Evolutionary conservation across 1,140 invertebrate genomes (phyloP).

Genomic region (Bilobella aurantiaca): DNA sequence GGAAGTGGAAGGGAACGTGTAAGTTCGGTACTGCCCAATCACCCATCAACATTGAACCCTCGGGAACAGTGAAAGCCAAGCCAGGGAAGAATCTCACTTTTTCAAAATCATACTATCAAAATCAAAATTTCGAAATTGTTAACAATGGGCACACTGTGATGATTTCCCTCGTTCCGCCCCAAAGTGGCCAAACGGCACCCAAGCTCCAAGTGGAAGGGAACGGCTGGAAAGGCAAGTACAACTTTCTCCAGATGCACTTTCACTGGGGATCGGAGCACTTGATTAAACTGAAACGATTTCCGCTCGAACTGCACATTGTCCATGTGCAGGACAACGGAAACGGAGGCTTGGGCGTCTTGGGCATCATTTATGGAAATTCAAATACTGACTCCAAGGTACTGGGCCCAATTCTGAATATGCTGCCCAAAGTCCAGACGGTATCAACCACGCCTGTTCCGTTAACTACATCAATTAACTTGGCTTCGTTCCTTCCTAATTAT

Average conservation of each 20-base stretch:
- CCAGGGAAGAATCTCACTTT: neutral
- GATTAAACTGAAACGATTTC: constrained; percentile 42
- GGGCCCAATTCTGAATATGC: neutral
- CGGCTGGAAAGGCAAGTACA: constrained; percentile 47
- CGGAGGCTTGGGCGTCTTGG: neutral
- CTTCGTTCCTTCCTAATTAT: neutral
- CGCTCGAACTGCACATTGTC: neutral
- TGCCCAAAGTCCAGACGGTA: neutral
- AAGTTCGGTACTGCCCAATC: constrained; percentile 21
- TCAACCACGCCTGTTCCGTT: neutral
- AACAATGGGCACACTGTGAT: constrained; percentile 6
- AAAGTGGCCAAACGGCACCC: neutral
- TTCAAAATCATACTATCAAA: neutral
- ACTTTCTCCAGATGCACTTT: constrained; percentile 59
- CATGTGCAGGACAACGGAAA: neutral
- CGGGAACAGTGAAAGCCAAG: neutral
- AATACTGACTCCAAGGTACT: neutral
- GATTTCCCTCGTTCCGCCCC: neutral
- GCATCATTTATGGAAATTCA: constrained; percentile 3
- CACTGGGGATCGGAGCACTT: constrained; percentile 70
- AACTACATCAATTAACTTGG: neutral
- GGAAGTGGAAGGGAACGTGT: constrained; percentile 12
- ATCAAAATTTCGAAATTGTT: neutral
- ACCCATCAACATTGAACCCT: constrained; percentile 21
- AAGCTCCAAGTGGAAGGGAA: constrained; percentile 38